phyloP scores from a whole-genome alignment of 2,888 invertebrate genomes.

The Masnerella sp. region DNA sequence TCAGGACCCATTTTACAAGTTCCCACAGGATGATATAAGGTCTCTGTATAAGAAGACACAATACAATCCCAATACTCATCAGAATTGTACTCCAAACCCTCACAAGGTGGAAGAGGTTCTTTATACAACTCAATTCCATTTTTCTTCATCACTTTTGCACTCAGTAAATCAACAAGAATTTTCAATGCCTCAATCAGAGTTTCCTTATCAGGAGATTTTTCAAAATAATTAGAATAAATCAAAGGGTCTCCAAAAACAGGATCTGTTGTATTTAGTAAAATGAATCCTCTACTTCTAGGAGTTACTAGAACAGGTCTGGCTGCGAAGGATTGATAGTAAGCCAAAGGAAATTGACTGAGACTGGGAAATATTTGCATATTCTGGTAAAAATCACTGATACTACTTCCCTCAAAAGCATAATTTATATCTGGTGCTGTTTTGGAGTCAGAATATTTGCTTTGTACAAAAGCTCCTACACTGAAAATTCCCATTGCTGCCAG shows the following conservation, averaged over 20 bases:
- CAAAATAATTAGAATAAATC: too few relatives aligned
- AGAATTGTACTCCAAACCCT: conserved; percentile 83
- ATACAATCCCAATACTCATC: conserved; percentile 91
- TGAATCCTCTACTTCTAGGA: too few relatives aligned
- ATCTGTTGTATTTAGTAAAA: too few relatives aligned
- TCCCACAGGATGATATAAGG: conserved; percentile 88
- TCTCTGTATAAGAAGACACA: conserved; percentile 83
- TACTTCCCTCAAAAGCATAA: conserved; percentile 81
- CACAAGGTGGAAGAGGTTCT: conserved; percentile 88
- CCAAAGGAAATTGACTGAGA: too few relatives aligned
- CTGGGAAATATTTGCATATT: conserved; percentile 77
- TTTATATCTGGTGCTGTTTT: conserved; percentile 82
- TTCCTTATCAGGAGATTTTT: too few relatives aligned
- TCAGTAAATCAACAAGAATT: too few relatives aligned
- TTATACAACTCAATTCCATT: too few relatives aligned
- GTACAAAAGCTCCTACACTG: conserved; percentile 81
- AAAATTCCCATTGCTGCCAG: conserved; percentile 78
- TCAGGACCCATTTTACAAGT: conserved; percentile 91
- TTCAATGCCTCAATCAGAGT: too few relatives aligned
- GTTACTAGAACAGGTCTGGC: too few relatives aligned
- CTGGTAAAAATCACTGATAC: conserved; percentile 80
- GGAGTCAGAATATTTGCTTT: conserved; percentile 79
- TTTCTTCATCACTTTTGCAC: too few relatives aligned
- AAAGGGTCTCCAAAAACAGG: too few relatives aligned
- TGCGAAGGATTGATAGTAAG: too few relatives aligned